Evolutionary conservation across 1,140 invertebrate species (phyloP), one percentile per base, ranked within the genome.

Genomic region (Drosophila subpulchrella): DNA sequence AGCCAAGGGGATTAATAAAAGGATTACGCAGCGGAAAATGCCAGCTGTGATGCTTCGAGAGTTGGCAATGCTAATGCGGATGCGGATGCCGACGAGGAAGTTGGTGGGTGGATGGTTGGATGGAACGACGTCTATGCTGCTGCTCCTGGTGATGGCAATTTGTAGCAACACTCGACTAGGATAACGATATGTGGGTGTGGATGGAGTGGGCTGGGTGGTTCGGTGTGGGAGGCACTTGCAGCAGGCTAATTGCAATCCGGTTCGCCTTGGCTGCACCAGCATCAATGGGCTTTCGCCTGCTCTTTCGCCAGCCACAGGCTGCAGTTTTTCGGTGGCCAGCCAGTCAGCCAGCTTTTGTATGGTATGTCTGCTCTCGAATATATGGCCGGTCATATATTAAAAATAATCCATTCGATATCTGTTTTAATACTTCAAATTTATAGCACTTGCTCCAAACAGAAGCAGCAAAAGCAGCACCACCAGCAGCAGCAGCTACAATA

Each of bases 21-120:
- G 83, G 83, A 88, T 88, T 88, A 88, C 83, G 83, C 75, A 86
- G 83, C 83, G 83, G 83, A 86, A 86, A 86, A 88, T 83, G 83
- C 83, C 83, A 86, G 83, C 83, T 86, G 83, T 66, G 83, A 58
- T 88, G 84, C 63, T 77, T 61, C 44, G 55, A 70, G 65, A 84
- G 62, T 85, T 81, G 82, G 82, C 82, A 75, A 60, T 77, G 66
- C 71, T 77, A 71, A 67, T 75, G 80, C 75, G 38, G 59, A 81
- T 68, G 47, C 15, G 55, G 50, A 39, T 65, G 47, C 20, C 20
- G 20, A 20, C 20, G 2, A n/a, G 55, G 47, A 51, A 34, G 32
- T 34, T 34, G 71, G 53, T n/a, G 50, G 47, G 36, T 34, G 53
- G 27, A 27, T 27, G 27, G 27, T 20, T 20, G 20, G 20, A 20